Conservation (phyloP, 1,140 invertebrate genomes). For the Atopsyche davidsoni region DNA sequence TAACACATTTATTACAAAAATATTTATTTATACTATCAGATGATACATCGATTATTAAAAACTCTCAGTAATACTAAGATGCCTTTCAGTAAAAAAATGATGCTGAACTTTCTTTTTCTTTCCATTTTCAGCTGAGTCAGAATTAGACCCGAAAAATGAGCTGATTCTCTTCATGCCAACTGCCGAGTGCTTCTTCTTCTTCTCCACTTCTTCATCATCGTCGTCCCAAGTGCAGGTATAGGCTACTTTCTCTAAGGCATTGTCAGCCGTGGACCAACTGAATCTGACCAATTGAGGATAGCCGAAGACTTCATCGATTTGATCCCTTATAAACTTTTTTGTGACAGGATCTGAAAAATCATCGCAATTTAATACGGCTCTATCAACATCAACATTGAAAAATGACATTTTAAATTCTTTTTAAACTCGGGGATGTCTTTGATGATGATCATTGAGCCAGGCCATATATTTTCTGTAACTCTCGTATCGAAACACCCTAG, state of each 20-base stretch:
- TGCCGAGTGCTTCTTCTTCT: conserved; percentile 40
- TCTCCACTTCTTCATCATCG: conserved; percentile 49
- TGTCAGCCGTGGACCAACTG: conserved; percentile 93
- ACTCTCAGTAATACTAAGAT: conserved; percentile 40
- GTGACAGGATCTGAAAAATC: conserved; percentile 80
- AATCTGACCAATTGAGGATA: conserved; percentile 94
- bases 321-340: conserved; percentile 81
- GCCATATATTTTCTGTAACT: too few species aligned
- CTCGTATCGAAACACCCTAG: too few species aligned
- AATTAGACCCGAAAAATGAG: conserved; percentile 49
- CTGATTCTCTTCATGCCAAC: conserved; percentile 48
- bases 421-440: too few species aligned
- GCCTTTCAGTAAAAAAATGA: conserved; percentile 53
- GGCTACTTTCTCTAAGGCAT: conserved; percentile 70
- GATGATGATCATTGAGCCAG: too few species aligned
- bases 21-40: conserved; percentile 2
- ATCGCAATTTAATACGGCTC: too few species aligned
- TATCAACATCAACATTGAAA: too few species aligned
- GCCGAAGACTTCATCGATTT: conserved; percentile 89
- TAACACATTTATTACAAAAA: too few species aligned
- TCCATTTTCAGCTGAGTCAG: conserved; percentile 34
- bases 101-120: conserved; percentile 45
- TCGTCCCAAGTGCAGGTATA: conserved; percentile 65
- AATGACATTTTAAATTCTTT: too few species aligned
- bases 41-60: conserved; percentile 36